phyloP scores from a whole-genome alignment of 2,888 invertebrate species.

The Imbricaverruca yamaguchii region DNA sequence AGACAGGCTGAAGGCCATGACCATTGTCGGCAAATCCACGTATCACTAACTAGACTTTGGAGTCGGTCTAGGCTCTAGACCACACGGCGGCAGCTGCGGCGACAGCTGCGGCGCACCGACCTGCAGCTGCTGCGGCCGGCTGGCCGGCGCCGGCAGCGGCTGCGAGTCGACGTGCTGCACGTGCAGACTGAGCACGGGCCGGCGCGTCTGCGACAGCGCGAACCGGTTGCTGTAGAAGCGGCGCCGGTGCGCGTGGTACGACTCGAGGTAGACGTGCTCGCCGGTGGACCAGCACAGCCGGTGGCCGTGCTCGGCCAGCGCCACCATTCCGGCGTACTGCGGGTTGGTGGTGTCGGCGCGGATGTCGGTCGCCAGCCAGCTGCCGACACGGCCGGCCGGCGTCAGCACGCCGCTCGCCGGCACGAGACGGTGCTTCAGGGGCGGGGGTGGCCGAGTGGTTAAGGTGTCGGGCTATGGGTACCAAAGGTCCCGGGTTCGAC shows the following conservation, averaged over 20 bases:
- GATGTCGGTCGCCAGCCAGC: conserved; percentile 62
- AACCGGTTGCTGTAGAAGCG: not conserved
- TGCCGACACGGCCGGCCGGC: conserved; percentile 35
- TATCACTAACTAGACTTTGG: too few relatives aligned
- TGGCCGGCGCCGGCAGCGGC: conserved; percentile 68
- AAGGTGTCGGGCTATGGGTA: too few relatives aligned
- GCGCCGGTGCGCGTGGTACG: not conserved
- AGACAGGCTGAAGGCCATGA: too few relatives aligned
- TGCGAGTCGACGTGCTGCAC: conserved; percentile 56
- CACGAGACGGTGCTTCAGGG: not conserved
- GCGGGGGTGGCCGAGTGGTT: too few relatives aligned
- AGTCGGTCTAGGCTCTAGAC: too few relatives aligned
- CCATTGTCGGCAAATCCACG: too few relatives aligned
- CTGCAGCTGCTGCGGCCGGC: conserved; percentile 69
- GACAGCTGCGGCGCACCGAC: conserved; percentile 38
- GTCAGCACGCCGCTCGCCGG: too few relatives aligned
- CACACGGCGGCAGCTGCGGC: too few relatives aligned
- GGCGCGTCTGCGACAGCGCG: not conserved
- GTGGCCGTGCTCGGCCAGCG: conserved; percentile 65
- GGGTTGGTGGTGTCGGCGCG: conserved; percentile 63
- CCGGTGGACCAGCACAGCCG: conserved; percentile 83
- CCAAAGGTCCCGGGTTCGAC: too few relatives aligned
- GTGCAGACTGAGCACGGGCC: not conserved
- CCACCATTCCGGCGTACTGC: conserved; percentile 63
- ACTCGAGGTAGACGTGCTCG: conserved; percentile 61